A percentile compares a stretch with the other conserved stretches of the same genome.
phyloP scores from a whole-genome alignment of 1,140 invertebrate genomes.

The Patella vulgata region DNA sequence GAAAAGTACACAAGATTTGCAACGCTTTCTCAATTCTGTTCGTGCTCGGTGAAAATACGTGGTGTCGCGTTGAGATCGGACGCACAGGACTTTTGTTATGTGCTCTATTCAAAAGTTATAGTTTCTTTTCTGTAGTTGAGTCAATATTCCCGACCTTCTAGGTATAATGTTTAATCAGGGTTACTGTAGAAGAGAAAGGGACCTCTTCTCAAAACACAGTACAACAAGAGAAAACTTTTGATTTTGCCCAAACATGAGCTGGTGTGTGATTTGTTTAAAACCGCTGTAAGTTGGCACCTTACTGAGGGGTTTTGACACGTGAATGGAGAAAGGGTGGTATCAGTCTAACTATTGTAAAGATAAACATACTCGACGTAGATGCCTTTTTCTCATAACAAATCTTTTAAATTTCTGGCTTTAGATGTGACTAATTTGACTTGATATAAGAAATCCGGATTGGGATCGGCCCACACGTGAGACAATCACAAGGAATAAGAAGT shows the following conservation, averaged over 20 bases:
- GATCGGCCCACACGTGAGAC: no score
- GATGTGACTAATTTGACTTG: no score
- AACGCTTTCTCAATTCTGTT: constrained; percentile 2
- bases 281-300: constrained; percentile 8
- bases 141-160: constrained; percentile 2
- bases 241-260: constrained; percentile 13
- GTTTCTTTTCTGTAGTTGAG: constrained; percentile 3
- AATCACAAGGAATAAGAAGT: no score
- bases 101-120: constrained; percentile 9
- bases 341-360: no score
- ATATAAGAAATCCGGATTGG: no score
- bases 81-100: constrained; percentile 10
- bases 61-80: neutral
- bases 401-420: no score
- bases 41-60: constrained; percentile 1
- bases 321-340: constrained; percentile 7
- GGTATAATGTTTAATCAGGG: constrained; percentile 3
- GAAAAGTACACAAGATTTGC: constrained; percentile 9
- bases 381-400: no score
- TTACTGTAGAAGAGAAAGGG: constrained; percentile 1
- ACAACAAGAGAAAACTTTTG: constrained; percentile 8
- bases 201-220: constrained; percentile 4
- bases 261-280: constrained; percentile 14
- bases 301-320: constrained; percentile 8
- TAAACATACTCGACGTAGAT: no score